phyloP scores from a whole-genome alignment of 2,888 invertebrate genomes.

The Crioceris asparagi region DNA sequence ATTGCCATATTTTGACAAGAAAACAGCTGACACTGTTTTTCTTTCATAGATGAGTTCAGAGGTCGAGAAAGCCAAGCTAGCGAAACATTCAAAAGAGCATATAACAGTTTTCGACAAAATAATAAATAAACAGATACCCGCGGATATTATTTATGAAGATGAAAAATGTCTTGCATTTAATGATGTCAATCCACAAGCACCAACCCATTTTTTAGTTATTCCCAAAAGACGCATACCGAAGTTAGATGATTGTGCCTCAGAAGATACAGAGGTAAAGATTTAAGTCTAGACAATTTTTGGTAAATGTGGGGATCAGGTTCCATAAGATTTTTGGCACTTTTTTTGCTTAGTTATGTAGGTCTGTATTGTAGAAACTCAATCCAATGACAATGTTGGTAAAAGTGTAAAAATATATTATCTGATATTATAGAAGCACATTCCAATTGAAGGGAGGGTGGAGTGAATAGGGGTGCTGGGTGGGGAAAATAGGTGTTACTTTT shows the following conservation, averaged over 20 bases:
- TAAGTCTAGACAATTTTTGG: neutral
- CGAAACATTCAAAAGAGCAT: constrained; percentile 22
- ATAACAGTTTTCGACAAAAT: constrained; percentile 70
- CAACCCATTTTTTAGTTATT: constrained; percentile 74
- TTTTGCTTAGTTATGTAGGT: no score
- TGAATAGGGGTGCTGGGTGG: no score
- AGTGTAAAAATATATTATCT: no score
- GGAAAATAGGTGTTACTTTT: no score
- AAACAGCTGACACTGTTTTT: no score
- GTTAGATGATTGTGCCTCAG: constrained; percentile 48
- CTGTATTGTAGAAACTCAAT: no score
- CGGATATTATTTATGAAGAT: constrained; percentile 75
- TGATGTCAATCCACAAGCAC: constrained; percentile 71
- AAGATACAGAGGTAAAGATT: constrained; percentile 36
- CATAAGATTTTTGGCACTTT: no score
- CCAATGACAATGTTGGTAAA: no score
- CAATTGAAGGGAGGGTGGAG: no score
- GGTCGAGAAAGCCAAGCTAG: constrained; percentile 30
- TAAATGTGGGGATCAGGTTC: no score
- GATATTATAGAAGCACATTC: no score
- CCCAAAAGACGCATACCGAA: constrained; percentile 62
- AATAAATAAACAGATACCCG: constrained; percentile 64
- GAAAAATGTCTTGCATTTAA: constrained; percentile 71
- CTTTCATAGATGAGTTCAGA: constrained; percentile 30
- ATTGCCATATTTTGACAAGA: no score